Evolutionary conservation across 2,888 invertebrate genomes (phyloP).

Genomic region (Xanthorhoe designata): DNA sequence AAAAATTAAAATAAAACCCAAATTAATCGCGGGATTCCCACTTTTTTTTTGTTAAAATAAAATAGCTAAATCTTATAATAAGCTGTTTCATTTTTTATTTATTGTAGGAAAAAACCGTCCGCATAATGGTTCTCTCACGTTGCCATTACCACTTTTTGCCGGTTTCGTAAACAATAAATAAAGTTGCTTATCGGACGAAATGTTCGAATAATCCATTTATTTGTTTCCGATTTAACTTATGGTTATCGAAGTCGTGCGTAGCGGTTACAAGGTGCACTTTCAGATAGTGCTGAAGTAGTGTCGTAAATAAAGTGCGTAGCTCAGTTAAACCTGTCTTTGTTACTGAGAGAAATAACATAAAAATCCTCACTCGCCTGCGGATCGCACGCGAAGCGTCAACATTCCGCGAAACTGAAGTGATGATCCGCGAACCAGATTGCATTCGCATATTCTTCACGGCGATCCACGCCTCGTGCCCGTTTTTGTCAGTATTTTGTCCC

Average conservation of each 20-base stretch:
- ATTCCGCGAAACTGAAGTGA: too few species aligned
- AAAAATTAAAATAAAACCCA: too few species aligned
- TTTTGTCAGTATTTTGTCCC: too few species aligned
- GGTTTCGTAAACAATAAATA: constrained; percentile 29
- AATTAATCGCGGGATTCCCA: too few species aligned
- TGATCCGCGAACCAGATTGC: too few species aligned
- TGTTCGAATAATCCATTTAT: constrained; percentile 29
- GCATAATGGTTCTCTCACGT: constrained; percentile 20
- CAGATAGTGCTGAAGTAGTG: constrained; percentile 20
- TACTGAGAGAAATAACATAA: background rate
- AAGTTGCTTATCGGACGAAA: constrained; percentile 26
- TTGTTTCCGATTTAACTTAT: constrained; percentile 33
- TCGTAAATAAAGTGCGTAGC: constrained; percentile 14
- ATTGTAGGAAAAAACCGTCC: constrained; percentile 7
- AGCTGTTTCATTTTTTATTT: too few species aligned
- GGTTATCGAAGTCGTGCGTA: constrained; percentile 30
- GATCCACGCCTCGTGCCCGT: too few species aligned
- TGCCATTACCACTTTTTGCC: constrained; percentile 26
- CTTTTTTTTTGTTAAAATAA: too few species aligned
- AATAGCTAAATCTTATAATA: too few species aligned
- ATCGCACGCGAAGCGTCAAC: too few species aligned
- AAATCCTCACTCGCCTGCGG: too few species aligned
- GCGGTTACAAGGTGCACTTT: constrained; percentile 28
- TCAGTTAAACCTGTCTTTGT: background rate
- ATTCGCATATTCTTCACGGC: too few species aligned